Conservation (phyloP, 2,797 vertebrate genomes). For the Numenius phaeopus region DNA sequence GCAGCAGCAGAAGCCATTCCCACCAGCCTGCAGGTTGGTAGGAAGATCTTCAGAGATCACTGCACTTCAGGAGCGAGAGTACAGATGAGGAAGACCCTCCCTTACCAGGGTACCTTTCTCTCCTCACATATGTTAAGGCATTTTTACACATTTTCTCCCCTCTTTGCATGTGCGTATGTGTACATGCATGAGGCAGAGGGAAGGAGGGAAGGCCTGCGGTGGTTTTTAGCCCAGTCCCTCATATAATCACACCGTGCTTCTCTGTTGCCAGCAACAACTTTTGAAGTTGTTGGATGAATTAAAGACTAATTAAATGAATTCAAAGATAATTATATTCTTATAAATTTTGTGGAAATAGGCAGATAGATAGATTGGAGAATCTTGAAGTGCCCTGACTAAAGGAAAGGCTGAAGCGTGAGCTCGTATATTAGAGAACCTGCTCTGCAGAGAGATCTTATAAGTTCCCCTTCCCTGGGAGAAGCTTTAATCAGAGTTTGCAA, state of each 20-base stretch:
- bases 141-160: background rate
- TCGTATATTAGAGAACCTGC: background rate
- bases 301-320: background rate
- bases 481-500: constrained; percentile 10
- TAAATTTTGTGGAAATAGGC: background rate
- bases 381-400: background rate
- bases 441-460: background rate
- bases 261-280: background rate
- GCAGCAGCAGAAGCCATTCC: background rate
- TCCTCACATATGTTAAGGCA: background rate
- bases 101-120: background rate
- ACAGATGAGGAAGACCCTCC: background rate
- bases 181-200: background rate
- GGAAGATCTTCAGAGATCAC: background rate
- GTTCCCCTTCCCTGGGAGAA: background rate
- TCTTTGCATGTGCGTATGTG: background rate
- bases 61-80: background rate
- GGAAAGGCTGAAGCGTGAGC: background rate
- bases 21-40: background rate
- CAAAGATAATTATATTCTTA: background rate
- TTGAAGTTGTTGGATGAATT: background rate
- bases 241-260: background rate
- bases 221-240: background rate
- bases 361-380: background rate
- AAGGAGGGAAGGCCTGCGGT: background rate